Evolutionary conservation across 2,888 invertebrate species (phyloP).

Genomic region (Lithosia quadra): DNA sequence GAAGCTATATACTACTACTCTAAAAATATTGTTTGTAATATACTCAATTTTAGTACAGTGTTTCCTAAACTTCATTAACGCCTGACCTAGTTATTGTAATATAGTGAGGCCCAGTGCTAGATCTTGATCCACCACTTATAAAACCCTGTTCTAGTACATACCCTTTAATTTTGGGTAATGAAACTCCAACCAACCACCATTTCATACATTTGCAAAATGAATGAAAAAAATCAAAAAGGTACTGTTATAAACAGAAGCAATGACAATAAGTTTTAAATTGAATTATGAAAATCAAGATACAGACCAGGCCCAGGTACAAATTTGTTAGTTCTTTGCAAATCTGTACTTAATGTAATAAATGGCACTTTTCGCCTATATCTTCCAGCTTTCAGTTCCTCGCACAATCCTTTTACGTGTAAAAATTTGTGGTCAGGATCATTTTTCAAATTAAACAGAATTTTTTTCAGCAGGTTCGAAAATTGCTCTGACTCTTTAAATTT

Average conservation of each 20-base stretch:
- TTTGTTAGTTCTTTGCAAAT: conserved; percentile 20
- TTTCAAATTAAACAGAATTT: conserved; percentile 49
- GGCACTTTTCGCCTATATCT: conserved; percentile 57
- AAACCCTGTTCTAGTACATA: background rate
- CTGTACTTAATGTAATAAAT: conserved; percentile 60
- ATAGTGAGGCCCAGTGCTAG: background rate
- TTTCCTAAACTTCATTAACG: background rate
- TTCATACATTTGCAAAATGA: no score
- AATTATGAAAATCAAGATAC: background rate
- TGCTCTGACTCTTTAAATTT: conserved; percentile 55
- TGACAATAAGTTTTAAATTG: background rate
- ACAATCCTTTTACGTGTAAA: conserved; percentile 63
- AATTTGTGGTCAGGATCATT: conserved; percentile 62
- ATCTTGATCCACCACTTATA: background rate
- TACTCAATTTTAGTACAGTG: no score
- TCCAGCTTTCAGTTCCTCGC: conserved; percentile 58
- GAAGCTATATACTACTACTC: no score
- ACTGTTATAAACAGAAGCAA: background rate
- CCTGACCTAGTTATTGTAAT: background rate
- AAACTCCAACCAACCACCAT: no score
- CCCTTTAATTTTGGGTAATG: no score
- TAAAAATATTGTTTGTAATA: no score
- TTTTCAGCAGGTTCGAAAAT: conserved; percentile 55
- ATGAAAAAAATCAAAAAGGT: background rate
- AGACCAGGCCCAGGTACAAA: background rate